Conservation (phyloP, 1,140 invertebrate species). For the Anthonomus grandis region DNA sequence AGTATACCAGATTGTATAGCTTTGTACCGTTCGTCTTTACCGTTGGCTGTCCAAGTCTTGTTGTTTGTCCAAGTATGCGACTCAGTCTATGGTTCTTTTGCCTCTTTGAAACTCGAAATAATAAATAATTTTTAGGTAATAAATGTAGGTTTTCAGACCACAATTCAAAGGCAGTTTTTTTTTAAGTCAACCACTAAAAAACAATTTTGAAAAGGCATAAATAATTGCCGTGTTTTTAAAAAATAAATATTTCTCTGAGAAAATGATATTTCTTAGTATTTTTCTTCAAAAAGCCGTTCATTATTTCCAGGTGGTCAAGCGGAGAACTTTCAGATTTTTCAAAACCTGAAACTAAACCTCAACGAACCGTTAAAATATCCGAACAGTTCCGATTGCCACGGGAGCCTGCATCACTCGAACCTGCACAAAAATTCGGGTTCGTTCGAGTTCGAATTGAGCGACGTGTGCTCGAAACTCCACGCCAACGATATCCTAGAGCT, state of each 20-base stretch:
- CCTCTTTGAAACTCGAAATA: no score
- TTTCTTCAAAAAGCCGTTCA: background rate
- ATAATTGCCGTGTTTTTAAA: background rate
- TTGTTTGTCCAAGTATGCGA: no score
- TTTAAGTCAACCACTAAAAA: background rate
- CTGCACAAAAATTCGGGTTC: slow-evolving; percentile 37
- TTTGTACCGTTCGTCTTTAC: no score
- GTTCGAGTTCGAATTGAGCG: slow-evolving; percentile 58
- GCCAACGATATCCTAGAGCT: slow-evolving; percentile 76
- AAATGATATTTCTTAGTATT: background rate
- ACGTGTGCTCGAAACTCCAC: slow-evolving; percentile 73
- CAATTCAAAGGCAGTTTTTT: background rate
- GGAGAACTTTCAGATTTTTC: slow-evolving; percentile 42
- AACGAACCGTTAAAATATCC: slow-evolving; percentile 3
- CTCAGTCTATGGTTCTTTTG: no score
- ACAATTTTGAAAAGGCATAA: background rate
- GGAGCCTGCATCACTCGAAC: slow-evolving; percentile 9
- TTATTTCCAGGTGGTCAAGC: slow-evolving; percentile 20
- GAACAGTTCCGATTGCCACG: background rate
- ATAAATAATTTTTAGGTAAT: slow-evolving; percentile 8
- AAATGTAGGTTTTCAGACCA: slow-evolving; percentile 19
- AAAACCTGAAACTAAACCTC: slow-evolving; percentile 32
- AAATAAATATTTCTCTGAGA: no score
- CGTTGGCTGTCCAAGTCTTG: no score
- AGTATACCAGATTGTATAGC: no score